Base-by-base conservation (phyloP, 2,888 invertebrate genomes). In the Hemistola chrysoprasaria region DNA sequence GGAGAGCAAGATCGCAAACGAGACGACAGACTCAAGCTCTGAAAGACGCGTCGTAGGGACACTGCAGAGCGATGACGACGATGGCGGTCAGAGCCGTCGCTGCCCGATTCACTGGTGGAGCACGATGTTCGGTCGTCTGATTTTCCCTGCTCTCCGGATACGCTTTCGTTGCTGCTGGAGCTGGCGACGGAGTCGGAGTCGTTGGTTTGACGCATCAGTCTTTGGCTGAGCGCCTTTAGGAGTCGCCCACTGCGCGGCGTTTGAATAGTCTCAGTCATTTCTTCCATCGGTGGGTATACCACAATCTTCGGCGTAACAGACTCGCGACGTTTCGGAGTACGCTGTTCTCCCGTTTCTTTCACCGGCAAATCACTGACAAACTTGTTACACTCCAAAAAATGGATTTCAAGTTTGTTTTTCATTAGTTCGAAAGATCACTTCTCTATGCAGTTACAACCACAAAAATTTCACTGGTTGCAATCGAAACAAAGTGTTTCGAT, bases 11-110 rank as follows among this genome's bases (percentile, higher is more conserved):
- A 93, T 34, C 92, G 90, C 2, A 93, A 93, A 37, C 93, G 90
- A 8, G 90, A 86, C 7, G 92, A 88, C 24, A 93, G 80, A 56
- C 90, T 92, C 31, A 95, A 79, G 58, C 90, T 93, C 71, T 94
- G 92, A 67, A 95, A 93, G 28, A 93, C 93, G 45, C 92, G 92
- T n/a, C 93, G 90, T 39, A 95, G 82, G 25, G 93, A 94, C 20
- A 93, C 92, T 1, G 91, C 90, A 1, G 92, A 92, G 43, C 91
- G 90, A 47, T 81, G 76, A 6, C 83, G 78, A 37, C 78, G 82
- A 3, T 74, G 76, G 31, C 84, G 88, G 28, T 90, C 90, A 8
- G 91, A 91, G 46, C 90, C 88, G 32, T 91, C 92, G 65, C 92
- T 92, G 48, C 92, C 91, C 10, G 92, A 91, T 47, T 93, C 93